Evolutionary conservation across 2,113 vertebrate species (phyloP).

Genomic region (Solenodon paradoxus): DNA sequence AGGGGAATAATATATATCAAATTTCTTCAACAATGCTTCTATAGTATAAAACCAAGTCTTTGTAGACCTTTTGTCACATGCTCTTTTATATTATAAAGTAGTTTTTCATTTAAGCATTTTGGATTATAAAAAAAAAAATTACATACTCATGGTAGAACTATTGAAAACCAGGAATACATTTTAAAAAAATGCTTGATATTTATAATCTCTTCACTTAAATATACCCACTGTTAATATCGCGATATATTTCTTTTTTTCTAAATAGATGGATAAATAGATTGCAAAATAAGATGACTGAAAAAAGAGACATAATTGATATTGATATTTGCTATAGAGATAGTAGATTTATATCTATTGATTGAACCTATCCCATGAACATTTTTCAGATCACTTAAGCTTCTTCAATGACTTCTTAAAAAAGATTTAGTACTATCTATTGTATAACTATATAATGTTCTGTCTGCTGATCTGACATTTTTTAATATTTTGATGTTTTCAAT

Average conservation of each 20-base stretch:
- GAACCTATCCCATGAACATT: background rate
- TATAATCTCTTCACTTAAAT: background rate
- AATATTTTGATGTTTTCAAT: background rate
- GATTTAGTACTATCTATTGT: background rate
- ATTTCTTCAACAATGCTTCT: background rate
- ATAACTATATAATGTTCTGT: background rate
- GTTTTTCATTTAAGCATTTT: background rate
- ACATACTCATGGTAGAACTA: background rate
- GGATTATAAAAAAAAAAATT: slow-evolving; percentile 1
- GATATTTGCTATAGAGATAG: background rate
- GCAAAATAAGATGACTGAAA: no score
- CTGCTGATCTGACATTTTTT: background rate
- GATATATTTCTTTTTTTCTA: background rate
- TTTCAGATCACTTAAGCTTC: background rate
- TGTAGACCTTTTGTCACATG: background rate
- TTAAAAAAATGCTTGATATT: background rate
- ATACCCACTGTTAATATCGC: background rate
- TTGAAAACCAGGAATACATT: background rate
- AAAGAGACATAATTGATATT: background rate
- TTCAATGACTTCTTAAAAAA: background rate
- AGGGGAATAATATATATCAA: background rate
- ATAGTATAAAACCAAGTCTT: background rate
- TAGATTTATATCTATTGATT: background rate
- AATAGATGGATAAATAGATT: background rate
- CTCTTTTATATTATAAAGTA: background rate